Evolutionary conservation across 2,113 vertebrate species (phyloP).

Genomic region (Solea solea): DNA sequence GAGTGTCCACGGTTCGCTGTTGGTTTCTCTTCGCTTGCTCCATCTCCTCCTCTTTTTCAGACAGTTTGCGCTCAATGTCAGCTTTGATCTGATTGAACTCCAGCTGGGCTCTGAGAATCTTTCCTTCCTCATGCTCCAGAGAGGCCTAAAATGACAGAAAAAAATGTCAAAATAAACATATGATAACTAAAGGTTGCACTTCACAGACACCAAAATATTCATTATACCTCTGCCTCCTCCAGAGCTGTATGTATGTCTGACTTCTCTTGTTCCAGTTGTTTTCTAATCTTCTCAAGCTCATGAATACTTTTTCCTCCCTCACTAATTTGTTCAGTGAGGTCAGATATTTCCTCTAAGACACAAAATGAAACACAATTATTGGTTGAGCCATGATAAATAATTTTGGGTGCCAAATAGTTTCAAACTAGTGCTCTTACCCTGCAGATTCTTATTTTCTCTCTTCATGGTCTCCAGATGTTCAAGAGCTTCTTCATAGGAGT

Average conservation of each 20-base stretch:
- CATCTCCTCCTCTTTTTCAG: conserved; percentile 94
- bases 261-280: conserved; percentile 90
- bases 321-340: conserved; percentile 89
- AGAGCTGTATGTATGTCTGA: conserved; percentile 87
- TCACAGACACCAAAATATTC: background rate
- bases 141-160: conserved; percentile 80
- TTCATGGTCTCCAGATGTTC: conserved; percentile 86
- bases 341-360: conserved; percentile 87
- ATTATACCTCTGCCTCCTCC: conserved; percentile 89
- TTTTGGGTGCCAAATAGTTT: background rate
- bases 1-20: conserved; percentile 86
- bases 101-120: conserved; percentile 89
- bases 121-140: conserved; percentile 92
- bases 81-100: conserved; percentile 90
- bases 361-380: background rate
- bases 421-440: conserved; percentile 63
- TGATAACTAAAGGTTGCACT: background rate
- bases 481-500: conserved; percentile 89
- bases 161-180: background rate
- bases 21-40: conserved; percentile 92
- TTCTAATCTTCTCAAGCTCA: conserved; percentile 89
- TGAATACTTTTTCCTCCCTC: conserved; percentile 85
- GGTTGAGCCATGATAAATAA: background rate
- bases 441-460: conserved; percentile 84
- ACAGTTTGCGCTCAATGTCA: conserved; percentile 87